These are phyloP conservation scores for Trachymyrmex cornetzi DNA, from an alignment of 1,140 invertebrate genomes.

Conservation along the genomic window DNA sequence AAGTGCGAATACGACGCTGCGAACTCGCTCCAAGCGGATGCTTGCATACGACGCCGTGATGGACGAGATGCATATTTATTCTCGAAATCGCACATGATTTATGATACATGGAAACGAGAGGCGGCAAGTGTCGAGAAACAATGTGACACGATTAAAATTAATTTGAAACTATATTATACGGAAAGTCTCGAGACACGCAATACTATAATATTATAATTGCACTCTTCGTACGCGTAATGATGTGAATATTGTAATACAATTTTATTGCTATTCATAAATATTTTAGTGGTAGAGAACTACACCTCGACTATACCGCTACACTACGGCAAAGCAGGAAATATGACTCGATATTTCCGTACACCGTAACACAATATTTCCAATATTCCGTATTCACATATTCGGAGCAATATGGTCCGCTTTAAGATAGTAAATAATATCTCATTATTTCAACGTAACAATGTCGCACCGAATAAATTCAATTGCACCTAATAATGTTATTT, in stretches of 20 bases:
- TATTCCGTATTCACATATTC: conserved; percentile 33
- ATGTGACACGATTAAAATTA: conserved; percentile 45
- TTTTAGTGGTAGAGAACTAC: neutral
- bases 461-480: neutral
- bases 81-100: conserved; percentile 47
- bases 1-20: neutral
- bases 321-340: conserved; percentile 9
- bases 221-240: conserved; percentile 2
- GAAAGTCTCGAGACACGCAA: neutral
- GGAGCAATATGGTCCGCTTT: neutral
- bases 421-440: conserved; percentile 50
- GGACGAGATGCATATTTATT: conserved; percentile 54
- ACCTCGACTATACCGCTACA: too few relatives aligned
- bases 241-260: conserved; percentile 33
- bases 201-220: neutral
- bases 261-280: conserved; percentile 50
- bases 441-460: conserved; percentile 21
- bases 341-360: conserved; percentile 30
- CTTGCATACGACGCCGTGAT: conserved; percentile 35
- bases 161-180: neutral
- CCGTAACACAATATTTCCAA: conserved; percentile 33
- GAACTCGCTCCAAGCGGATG: neutral
- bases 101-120: neutral
- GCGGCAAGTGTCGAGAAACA: conserved; percentile 1
- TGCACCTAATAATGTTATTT: conserved; percentile 27